Base-by-base conservation (phyloP, 2,113 vertebrate genomes). In the Mirza zaza region DNA sequence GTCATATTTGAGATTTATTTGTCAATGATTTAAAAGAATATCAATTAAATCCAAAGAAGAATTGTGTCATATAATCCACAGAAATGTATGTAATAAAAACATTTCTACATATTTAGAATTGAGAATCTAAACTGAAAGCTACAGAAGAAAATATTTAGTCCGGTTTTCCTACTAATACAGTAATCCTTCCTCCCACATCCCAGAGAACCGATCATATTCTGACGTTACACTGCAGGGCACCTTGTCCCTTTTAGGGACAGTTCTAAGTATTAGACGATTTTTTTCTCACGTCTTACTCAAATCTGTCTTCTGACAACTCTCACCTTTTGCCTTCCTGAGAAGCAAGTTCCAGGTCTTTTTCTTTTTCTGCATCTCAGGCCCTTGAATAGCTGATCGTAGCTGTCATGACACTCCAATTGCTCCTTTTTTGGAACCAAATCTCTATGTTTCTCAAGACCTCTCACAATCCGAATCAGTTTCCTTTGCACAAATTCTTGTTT, bases 1-100 rank as follows among this genome's bases (percentile, higher is more conserved):
- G 87, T 96, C 15, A 42, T 94, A 70, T 71, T 92, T 76, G 45
- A 39, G n/a, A 76, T 79, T 95, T 92, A 91, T 75, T 81, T 91
- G 86, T 87, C 36, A 95, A 27, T 75, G 73, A 95, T 94, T 85
- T 86, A 8, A 77, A 94, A 94, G 57, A 32, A 55, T 90, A 92
- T 34, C 63, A 90, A 93, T 90, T 94, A 96, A 65, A 95, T 21
- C 23, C 39, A 68, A 83, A 94, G 92, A 79, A 96, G 34, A 89
- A 77, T 13, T 85, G 42, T 88, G 36, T 75, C 20, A 4, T 61
- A n/a, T 52, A 52, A n/a, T 39, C 68, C 68, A 73, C 17, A 88
- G 91, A 95, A 91, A 96, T 73, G 42, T 63, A 42, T 8, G 76
- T 6, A 71, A 52, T 55, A 50, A 45, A 80, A 12, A 36, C 1